Evolutionary conservation across 2,888 invertebrate genomes (phyloP).

Genomic region (Xanthorhoe spadicearia): DNA sequence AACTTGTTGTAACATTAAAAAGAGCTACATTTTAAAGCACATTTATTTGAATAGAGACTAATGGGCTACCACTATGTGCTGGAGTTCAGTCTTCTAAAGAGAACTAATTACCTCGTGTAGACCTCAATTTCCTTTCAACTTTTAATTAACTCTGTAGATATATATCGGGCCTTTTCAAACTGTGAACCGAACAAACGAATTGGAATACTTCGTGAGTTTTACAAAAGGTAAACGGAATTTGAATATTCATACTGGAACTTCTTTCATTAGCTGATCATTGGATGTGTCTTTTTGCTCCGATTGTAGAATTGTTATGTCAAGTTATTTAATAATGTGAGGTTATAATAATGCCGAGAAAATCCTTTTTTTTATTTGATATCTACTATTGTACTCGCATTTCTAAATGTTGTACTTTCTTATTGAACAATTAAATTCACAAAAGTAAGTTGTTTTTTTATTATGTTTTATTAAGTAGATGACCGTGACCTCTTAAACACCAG

Average conservation of each 20-base stretch:
- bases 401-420: no score
- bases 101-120: conserved; percentile 48
- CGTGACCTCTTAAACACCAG: conserved; percentile 47
- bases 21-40: conserved; percentile 6
- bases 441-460: no score
- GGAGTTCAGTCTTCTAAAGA: conserved; percentile 44
- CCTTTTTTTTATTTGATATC: neutral
- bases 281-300: conserved; percentile 33
- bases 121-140: conserved; percentile 60
- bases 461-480: no score
- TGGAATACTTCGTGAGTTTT: conserved; percentile 42
- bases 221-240: conserved; percentile 43
- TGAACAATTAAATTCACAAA: neutral
- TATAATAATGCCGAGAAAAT: neutral
- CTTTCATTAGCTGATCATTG: conserved; percentile 46
- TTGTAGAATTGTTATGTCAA: conserved; percentile 2
- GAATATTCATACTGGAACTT: conserved; percentile 46
- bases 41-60: conserved; percentile 21
- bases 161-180: conserved; percentile 30
- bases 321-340: neutral
- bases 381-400: neutral
- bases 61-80: conserved; percentile 9
- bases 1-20: neutral
- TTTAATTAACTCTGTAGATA: conserved; percentile 56
- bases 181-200: conserved; percentile 39